These are phyloP conservation scores for Chiloscyllium plagiosum DNA, from an alignment of 2,113 vertebrate species.

Conservation along the genomic window DNA sequence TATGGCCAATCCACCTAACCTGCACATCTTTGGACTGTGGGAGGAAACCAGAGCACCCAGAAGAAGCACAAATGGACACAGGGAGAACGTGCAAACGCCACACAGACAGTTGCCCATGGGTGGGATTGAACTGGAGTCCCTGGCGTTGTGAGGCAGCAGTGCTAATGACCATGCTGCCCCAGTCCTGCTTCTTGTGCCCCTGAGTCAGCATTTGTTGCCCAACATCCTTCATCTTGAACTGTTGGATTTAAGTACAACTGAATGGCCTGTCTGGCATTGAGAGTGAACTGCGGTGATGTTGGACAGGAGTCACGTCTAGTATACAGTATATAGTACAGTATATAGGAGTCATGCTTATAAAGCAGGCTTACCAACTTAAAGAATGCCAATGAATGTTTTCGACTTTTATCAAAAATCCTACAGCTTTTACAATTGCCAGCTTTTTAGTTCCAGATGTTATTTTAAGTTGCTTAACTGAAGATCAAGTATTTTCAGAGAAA, in stretches of 20 bases:
- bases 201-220: neutral
- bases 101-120: too few species aligned
- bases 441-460: neutral
- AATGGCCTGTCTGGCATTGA: neutral
- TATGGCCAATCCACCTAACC: too few species aligned
- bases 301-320: neutral
- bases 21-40: too few species aligned
- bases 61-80: too few species aligned
- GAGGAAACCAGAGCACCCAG: too few species aligned
- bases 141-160: too few species aligned
- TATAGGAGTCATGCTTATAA: too few species aligned
- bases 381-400: neutral
- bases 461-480: neutral
- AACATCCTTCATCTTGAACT: neutral
- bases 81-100: too few species aligned
- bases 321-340: neutral
- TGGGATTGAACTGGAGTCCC: too few species aligned
- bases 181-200: too few species aligned
- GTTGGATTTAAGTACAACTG: neutral
- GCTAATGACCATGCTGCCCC: too few species aligned
- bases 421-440: neutral
- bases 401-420: neutral
- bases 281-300: neutral
- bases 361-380: neutral
- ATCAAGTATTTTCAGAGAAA: neutral